Conservation (phyloP, 2,113 vertebrate genomes). For the Holacanthus passer region DNA sequence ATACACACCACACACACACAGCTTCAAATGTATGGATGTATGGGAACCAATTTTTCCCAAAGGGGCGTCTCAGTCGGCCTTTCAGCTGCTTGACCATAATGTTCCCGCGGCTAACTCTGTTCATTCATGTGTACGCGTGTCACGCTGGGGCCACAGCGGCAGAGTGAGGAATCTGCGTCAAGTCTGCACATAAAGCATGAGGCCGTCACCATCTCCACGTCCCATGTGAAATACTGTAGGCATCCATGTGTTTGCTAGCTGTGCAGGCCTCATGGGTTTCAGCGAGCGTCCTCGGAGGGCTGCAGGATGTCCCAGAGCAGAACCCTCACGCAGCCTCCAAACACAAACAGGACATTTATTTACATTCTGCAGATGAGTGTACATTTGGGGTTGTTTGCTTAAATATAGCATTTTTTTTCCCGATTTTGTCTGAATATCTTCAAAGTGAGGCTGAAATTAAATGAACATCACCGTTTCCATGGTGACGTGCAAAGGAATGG, state of each 20-base stretch:
- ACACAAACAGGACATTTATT: not conserved
- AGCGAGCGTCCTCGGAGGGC: not conserved
- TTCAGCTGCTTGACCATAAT: slow-evolving; percentile 49
- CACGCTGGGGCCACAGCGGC: not conserved
- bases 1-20: slow-evolving; percentile 13
- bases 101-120: slow-evolving; percentile 15
- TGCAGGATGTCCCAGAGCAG: slow-evolving; percentile 9
- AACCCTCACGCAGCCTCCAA: not conserved
- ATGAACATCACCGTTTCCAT: slow-evolving; percentile 76
- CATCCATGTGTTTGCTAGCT: not conserved
- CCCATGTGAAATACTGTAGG: not conserved
- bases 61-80: slow-evolving; percentile 21
- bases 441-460: slow-evolving; percentile 59
- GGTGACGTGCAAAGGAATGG: slow-evolving; percentile 64
- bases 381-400: slow-evolving; percentile 23
- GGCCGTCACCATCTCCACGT: not conserved
- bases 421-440: slow-evolving; percentile 66
- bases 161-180: not conserved
- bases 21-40: slow-evolving; percentile 45
- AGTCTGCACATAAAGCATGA: not conserved
- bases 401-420: slow-evolving; percentile 26
- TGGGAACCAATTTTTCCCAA: slow-evolving; percentile 61
- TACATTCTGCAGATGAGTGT: not conserved
- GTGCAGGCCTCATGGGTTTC: not conserved
- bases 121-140: slow-evolving; percentile 39